A percentile compares a stretch with the other conserved stretches of the same genome.
phyloP scores from a whole-genome alignment of 2,797 vertebrate species.

The Malacoraja senta region DNA sequence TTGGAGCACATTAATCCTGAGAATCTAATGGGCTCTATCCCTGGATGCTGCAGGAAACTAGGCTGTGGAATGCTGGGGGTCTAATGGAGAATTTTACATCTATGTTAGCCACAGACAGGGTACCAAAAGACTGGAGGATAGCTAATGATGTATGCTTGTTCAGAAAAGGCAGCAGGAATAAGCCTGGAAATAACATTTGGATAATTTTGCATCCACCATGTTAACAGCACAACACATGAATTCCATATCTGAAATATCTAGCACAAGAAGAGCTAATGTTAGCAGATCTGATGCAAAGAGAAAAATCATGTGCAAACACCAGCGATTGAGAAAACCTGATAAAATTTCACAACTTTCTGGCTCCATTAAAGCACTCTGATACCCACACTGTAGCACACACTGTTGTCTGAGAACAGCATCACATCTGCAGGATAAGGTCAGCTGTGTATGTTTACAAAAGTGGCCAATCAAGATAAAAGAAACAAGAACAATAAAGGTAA shows the following conservation, averaged over 20 bases:
- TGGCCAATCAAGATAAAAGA: slow-evolving; percentile 48
- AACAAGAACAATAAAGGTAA: slow-evolving; percentile 46
- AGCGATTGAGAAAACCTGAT: background rate
- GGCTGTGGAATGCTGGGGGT: too few species aligned
- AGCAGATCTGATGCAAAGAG: background rate
- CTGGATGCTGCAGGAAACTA: too few species aligned
- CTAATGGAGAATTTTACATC: too few species aligned
- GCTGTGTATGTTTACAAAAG: slow-evolving; percentile 54
- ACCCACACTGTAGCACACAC: background rate
- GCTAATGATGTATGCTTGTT: too few species aligned
- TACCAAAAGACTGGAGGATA: too few species aligned
- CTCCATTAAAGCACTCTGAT: background rate
- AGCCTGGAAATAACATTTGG: background rate
- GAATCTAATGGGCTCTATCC: too few species aligned
- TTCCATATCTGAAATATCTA: background rate
- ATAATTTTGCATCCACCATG: background rate
- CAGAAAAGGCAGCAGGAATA: too few species aligned
- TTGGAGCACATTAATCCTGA: too few species aligned
- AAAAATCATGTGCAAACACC: background rate
- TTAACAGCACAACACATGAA: background rate
- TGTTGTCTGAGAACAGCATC: background rate
- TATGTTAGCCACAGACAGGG: too few species aligned
- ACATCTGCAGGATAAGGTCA: slow-evolving; percentile 49
- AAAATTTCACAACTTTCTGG: background rate
- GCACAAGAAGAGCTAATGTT: background rate